Conservation (phyloP, 2,797 vertebrate genomes). For the Syndactyla subalaris region DNA sequence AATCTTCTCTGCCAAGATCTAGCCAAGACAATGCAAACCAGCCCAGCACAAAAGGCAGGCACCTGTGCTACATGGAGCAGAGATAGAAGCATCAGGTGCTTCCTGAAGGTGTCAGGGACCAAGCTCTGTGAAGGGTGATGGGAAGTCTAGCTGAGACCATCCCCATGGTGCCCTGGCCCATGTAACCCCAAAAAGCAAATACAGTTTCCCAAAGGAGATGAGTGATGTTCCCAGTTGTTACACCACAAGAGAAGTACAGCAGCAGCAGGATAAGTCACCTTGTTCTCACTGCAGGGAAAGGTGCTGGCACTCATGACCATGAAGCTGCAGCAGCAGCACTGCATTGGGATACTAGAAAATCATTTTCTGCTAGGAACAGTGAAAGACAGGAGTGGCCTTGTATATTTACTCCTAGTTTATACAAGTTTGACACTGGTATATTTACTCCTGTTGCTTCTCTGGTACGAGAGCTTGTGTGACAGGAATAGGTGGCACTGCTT, state of each 20-base stretch:
- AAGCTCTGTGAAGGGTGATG: neutral
- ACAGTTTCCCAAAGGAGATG: neutral
- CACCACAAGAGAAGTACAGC: neutral
- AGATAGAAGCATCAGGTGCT: accelerated
- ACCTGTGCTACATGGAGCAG: neutral
- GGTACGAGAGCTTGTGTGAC: neutral
- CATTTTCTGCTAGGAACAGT: neutral
- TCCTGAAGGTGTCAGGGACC: neutral
- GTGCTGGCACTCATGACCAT: accelerated
- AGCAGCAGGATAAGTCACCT: neutral
- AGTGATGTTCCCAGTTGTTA: neutral
- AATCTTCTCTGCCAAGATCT: neutral
- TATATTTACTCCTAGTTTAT: neutral
- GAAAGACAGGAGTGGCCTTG: neutral
- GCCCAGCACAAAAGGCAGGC: neutral
- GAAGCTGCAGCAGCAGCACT: neutral
- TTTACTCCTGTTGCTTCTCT: neutral
- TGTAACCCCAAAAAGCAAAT: neutral
- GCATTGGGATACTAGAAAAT: neutral
- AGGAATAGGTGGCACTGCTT: neutral
- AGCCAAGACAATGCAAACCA: neutral
- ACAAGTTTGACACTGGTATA: no score
- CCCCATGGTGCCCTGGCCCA: accelerated
- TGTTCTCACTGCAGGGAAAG: neutral
- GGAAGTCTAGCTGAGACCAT: neutral